These are phyloP conservation scores for Acleris emargana DNA, from an alignment of 2,888 invertebrate genomes.

Conservation along the genomic window DNA sequence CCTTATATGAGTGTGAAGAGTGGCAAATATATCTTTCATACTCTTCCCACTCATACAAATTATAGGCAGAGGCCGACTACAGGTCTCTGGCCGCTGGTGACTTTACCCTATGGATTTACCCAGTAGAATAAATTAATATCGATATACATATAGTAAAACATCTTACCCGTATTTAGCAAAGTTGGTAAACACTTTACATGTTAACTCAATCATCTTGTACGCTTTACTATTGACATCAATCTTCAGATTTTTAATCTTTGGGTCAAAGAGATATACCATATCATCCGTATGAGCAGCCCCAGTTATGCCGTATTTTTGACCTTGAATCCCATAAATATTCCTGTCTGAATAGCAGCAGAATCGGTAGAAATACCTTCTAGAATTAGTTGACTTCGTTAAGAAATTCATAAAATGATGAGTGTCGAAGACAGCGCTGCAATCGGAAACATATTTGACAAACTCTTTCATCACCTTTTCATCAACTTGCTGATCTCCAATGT, in stretches of 20 bases:
- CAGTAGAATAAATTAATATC: too few species aligned
- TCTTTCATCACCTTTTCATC: conserved; percentile 46
- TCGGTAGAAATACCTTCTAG: conserved; percentile 50
- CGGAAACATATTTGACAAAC: conserved; percentile 46
- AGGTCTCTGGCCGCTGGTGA: too few species aligned
- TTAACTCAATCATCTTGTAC: conserved; percentile 54
- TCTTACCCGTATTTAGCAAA: conserved; percentile 36
- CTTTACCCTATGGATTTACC: too few species aligned
- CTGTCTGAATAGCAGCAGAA: conserved; percentile 57
- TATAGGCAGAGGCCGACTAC: too few species aligned
- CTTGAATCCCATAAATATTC: conserved; percentile 51
- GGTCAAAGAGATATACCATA: conserved; percentile 59
- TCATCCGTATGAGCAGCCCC: conserved; percentile 65
- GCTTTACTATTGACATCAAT: conserved; percentile 51
- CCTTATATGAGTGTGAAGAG: too few species aligned
- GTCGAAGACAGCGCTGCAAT: conserved; percentile 45
- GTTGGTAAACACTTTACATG: conserved; percentile 38
- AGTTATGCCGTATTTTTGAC: conserved; percentile 48
- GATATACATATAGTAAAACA: too few species aligned
- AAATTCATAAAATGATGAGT: conserved; percentile 45
- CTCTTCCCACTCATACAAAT: too few species aligned
- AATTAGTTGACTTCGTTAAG: conserved; percentile 41
- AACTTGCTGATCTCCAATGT: conserved; percentile 50
- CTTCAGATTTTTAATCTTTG: conserved; percentile 48
- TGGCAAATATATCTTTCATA: too few species aligned